Evolutionary conservation across 2,888 invertebrate genomes (phyloP).

Genomic region (Eupithecia pulchellata): DNA sequence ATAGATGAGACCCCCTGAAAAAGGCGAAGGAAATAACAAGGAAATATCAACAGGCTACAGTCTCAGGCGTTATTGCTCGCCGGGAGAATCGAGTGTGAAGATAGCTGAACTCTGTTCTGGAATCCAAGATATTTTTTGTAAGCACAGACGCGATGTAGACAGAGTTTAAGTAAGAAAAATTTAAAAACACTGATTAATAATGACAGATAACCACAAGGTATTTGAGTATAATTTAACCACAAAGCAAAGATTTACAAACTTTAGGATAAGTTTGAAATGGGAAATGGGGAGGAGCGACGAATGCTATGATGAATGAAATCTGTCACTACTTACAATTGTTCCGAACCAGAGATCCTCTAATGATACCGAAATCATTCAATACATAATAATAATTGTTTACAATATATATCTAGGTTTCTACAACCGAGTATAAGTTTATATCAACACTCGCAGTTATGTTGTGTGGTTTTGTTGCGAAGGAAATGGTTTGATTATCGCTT

Average conservation of each 20-base stretch:
- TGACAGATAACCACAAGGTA: neutral
- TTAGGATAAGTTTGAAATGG: neutral
- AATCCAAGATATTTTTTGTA: neutral
- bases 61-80: slow-evolving; percentile 32
- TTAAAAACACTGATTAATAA: neutral
- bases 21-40: slow-evolving; percentile 59
- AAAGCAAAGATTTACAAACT: neutral
- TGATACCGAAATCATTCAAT: neutral
- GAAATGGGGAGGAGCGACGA: neutral
- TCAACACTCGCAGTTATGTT: slow-evolving; percentile 14
- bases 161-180: neutral
- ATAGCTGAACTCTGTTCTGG: slow-evolving; percentile 22
- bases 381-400: neutral
- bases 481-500: slow-evolving; percentile 31
- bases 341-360: neutral
- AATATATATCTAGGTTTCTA: neutral
- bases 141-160: neutral
- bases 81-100: slow-evolving; percentile 40
- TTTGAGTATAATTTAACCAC: no score
- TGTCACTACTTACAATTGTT: neutral
- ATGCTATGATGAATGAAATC: neutral
- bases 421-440: slow-evolving; percentile 22
- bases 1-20: slow-evolving; percentile 70
- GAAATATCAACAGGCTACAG: slow-evolving; percentile 54
- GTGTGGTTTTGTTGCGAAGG: slow-evolving; percentile 17